Conservation (phyloP, 2,113 vertebrate species). For the Nesogale talazaci region DNA sequence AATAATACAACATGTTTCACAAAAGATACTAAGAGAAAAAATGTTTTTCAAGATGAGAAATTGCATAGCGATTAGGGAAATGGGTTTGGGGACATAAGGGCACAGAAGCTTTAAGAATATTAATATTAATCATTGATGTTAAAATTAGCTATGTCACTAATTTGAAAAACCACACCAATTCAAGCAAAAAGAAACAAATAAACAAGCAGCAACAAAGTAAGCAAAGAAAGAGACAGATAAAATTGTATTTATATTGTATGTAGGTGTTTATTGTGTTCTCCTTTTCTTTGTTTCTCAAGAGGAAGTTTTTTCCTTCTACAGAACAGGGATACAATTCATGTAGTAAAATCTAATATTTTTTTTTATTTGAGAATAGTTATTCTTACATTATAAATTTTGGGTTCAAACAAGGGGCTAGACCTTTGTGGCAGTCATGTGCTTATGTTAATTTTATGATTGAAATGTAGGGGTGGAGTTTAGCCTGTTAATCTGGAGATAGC, state of each 20-base stretch:
- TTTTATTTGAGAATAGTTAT: background rate
- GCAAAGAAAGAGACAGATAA: no score
- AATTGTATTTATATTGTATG: background rate
- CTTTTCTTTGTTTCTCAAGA: background rate
- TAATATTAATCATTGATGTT: background rate
- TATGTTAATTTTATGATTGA: no score
- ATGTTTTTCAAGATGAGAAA: background rate
- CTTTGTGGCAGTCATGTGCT: no score
- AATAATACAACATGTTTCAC: slow-evolving; percentile 6
- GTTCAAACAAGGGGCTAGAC: background rate
- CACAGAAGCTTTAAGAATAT: background rate
- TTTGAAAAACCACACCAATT: background rate
- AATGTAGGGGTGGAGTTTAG: no score
- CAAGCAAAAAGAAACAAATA: no score
- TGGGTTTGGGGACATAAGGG: slow-evolving; percentile 1
- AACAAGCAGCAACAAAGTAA: no score
- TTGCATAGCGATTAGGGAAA: background rate
- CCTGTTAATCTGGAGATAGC: no score
- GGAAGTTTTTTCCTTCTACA: background rate
- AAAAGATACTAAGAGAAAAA: background rate
- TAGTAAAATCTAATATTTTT: background rate
- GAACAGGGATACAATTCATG: background rate
- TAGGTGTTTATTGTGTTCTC: background rate
- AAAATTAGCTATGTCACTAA: background rate
- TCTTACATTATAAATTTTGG: background rate